These are phyloP conservation scores for Aspidiotus rigidus DNA, from an alignment of 2,888 invertebrate genomes.

Conservation along the genomic window DNA sequence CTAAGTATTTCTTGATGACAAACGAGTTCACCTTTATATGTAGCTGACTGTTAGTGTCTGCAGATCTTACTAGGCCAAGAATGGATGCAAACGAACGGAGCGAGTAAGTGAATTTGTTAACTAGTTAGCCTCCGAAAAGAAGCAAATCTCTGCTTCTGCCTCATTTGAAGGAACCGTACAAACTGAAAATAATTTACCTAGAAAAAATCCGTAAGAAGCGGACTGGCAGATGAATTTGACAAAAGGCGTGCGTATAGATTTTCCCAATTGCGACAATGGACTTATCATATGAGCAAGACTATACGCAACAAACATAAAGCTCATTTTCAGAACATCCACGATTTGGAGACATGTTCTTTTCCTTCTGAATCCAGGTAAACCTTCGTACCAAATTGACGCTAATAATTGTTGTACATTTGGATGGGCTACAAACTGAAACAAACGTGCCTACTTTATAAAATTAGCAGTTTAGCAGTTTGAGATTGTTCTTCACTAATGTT, in stretches of 20 bases:
- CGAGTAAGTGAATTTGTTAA: no score
- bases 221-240: conserved; percentile 98
- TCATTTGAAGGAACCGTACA: no score
- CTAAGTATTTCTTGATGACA: no score
- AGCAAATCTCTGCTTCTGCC: no score
- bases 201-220: conserved; percentile 87
- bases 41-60: no score
- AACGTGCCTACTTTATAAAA: no score
- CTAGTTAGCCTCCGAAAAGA: no score
- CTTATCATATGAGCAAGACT: conserved; percentile 85
- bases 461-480: no score
- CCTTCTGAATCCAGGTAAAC: conserved; percentile 88
- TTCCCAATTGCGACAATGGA: conserved; percentile 77
- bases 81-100: no score
- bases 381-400: conserved; percentile 97
- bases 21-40: no score
- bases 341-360: conserved; percentile 82
- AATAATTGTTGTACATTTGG: conserved; percentile 94
- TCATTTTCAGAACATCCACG: conserved; percentile 74
- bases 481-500: no score
- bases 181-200: conserved; percentile 55
- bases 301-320: conserved; percentile 86
- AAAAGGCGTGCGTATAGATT: conserved; percentile 93
- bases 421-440: conserved; percentile 84
- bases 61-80: no score